These are phyloP conservation scores for Pyrocephalus nanus DNA, from an alignment of 2,797 vertebrate genomes.

Conservation along the genomic window DNA sequence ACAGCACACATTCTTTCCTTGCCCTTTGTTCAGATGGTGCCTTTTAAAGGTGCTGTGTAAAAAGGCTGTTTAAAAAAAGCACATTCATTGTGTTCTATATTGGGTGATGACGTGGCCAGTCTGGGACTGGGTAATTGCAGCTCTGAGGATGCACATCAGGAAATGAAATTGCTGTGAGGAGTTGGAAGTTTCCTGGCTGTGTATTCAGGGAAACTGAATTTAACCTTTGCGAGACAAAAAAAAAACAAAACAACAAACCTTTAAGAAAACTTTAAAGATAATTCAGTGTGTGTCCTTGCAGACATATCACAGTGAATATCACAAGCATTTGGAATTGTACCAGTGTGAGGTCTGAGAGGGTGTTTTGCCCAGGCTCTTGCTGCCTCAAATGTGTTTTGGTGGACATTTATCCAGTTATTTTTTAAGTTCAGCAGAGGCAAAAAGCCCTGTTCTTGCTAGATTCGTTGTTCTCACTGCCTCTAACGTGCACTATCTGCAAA, in stretches of 20 bases:
- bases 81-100: slow-evolving; percentile 28
- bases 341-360: fast-evolving
- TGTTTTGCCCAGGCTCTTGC: background rate
- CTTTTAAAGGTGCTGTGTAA: slow-evolving; percentile 42
- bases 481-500: fast-evolving
- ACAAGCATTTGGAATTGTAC: background rate
- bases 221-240: background rate
- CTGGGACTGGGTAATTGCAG: slow-evolving; percentile 1
- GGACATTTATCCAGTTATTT: background rate
- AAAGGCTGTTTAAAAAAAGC: slow-evolving; percentile 24
- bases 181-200: background rate
- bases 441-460: background rate
- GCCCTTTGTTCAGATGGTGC: slow-evolving; percentile 55
- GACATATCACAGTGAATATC: background rate
- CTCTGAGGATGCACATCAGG: background rate
- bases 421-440: background rate
- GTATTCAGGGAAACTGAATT: background rate
- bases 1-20: background rate
- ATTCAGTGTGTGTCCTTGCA: background rate
- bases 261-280: background rate
- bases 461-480: background rate
- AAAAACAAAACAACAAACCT: background rate
- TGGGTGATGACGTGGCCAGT: slow-evolving; percentile 21
- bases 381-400: background rate
- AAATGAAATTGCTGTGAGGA: background rate